These are phyloP conservation scores for Peromyscus attwateri DNA, from an alignment of 2,797 vertebrate genomes.

Conservation along the genomic window DNA sequence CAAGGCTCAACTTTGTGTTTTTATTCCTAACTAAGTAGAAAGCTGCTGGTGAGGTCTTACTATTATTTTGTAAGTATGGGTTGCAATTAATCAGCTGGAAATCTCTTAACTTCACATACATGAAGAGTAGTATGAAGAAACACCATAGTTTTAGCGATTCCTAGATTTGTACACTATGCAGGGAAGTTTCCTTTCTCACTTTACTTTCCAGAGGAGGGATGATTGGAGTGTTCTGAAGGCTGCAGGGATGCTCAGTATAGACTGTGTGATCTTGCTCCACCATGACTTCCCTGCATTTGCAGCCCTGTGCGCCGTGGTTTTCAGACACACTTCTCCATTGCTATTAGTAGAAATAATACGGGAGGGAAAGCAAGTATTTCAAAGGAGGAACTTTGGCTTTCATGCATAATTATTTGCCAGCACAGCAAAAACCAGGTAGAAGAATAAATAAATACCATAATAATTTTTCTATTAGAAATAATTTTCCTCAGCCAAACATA, in stretches of 20 bases:
- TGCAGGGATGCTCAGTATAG: neutral
- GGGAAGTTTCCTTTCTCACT: neutral
- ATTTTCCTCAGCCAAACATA: neutral
- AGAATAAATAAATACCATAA: neutral
- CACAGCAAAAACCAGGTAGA: neutral
- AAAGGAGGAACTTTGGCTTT: neutral
- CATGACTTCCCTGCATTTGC: neutral
- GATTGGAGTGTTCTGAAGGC: neutral
- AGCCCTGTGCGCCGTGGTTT: neutral
- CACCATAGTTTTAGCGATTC: neutral
- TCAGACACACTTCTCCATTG: neutral
- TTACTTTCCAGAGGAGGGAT: conserved; percentile 2
- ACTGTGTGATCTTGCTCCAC: neutral
- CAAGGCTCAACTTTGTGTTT: neutral
- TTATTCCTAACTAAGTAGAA: neutral
- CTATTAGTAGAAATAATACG: neutral
- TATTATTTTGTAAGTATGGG: neutral
- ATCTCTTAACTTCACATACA: neutral
- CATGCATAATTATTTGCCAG: neutral
- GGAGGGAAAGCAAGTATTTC: too few species aligned
- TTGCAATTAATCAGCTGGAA: neutral
- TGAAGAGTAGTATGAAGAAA: conserved; percentile 14
- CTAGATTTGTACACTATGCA: neutral
- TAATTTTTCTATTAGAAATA: conserved; percentile 16
- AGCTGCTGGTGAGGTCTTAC: neutral